Evolutionary conservation across 2,113 vertebrate species (phyloP), one percentile per base, ranked within the genome.

Genomic region (Callospermophilus lateralis): DNA sequence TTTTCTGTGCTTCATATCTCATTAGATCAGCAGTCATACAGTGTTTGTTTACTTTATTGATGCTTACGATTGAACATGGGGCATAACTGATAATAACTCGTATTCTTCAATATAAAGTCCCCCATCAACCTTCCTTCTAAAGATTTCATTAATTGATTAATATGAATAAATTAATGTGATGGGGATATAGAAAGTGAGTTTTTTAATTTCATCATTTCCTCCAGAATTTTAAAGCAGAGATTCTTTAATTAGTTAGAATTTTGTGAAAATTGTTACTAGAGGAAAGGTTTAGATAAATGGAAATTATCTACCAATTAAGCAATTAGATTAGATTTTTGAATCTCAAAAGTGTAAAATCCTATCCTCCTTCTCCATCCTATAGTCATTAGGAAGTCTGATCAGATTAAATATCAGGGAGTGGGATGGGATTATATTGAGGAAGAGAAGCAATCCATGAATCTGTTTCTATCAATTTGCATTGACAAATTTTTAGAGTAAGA

Each of bases 241-340:
- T 81, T 30, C 37, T 95, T 68, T 81, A 80, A 81, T 88, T 88
- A 84, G 48, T 77, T 77, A 76, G 22, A 76, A 61, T 15, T 84
- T 16, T 76, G 61, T 79, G 8, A 6, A 81, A 79, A 67, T 73
- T 19, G 6, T 85, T 58, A 79, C 12, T 93, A 74, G 63, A 45
- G n/a, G 19, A 78, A 78, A 51, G 2, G 32, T 6, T 42, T 48
- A 65, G 28, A 13, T 76, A 76, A 48, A 76, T 76, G 55, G 6
- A 58, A 58, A 20, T 58, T 58, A 58, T 58, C 20, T 58, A 22
- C 7, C 20, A 19, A 58, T 22, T 58, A 58, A 58, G 20, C 20
- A 89, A 84, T 80, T 85, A 58, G 15, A 13, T 95, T 86, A 90
- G 53, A 86, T 37, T 70, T 76, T 55, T 48, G 39, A 9, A 51